These are phyloP conservation scores for Heteromormyrus szaboi DNA, from an alignment of 2,797 vertebrate species.

Conservation along the genomic window DNA sequence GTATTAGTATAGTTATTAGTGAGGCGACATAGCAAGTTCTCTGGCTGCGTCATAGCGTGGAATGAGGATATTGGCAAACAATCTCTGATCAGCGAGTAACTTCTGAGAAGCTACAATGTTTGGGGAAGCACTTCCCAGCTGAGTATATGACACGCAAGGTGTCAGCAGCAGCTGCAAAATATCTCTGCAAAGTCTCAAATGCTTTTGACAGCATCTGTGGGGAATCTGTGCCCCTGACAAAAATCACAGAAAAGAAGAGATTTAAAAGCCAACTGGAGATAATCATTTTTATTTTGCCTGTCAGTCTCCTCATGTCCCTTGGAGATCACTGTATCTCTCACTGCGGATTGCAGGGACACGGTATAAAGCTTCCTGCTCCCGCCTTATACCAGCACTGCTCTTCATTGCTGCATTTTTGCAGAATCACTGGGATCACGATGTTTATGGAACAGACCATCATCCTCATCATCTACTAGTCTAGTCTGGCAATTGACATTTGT, in stretches of 20 bases:
- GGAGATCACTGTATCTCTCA: background rate
- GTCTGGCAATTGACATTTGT: background rate
- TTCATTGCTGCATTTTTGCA: background rate
- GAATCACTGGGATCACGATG: background rate
- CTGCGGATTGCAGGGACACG: background rate
- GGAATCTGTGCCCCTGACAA: background rate
- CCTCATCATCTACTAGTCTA: background rate
- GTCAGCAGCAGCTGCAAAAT: background rate
- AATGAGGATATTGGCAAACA: background rate
- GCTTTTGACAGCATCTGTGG: background rate
- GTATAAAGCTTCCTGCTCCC: background rate
- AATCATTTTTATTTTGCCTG: background rate
- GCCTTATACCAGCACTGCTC: background rate
- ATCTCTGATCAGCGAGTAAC: background rate
- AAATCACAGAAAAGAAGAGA: background rate
- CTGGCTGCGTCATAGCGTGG: background rate
- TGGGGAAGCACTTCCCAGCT: background rate
- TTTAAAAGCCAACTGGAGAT: background rate
- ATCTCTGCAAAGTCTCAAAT: background rate
- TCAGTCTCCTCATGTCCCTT: background rate
- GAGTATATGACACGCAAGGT: background rate
- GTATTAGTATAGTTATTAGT: background rate
- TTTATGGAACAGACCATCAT: background rate
- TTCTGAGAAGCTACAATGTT: background rate
- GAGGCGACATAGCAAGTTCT: background rate